Evolutionary conservation across 2,888 invertebrate genomes (phyloP), one percentile per base, ranked within the genome.

Genomic region (Tridacna crocea): DNA sequence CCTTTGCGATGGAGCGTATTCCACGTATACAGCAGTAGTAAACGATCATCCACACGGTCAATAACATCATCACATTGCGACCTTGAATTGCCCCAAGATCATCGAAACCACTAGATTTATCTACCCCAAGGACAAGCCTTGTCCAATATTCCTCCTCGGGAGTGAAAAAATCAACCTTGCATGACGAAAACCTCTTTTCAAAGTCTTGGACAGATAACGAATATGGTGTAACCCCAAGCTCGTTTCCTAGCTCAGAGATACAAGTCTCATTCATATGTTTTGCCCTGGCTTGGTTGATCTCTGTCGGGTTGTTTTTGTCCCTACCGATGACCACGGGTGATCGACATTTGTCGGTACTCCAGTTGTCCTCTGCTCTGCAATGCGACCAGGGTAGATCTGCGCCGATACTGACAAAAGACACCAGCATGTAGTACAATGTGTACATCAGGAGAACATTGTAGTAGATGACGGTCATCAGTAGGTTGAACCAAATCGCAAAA

Each of bases 361-460:
- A 83, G 13, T 24, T 61, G 17, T 79, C 68, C 0, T 51, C 47
- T 0, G 74, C 26, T 24, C 47, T n/a, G n/a, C 80, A 80, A 26
- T 22, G 17, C 15, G 70, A 65, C 83, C 83, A 83, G n/a, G 83
- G 83, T 12, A 80, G 58, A 36, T 51, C 17, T 27, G 72, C 65
- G 11, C 78, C 80, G 24, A 83, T 80, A 46, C 66, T 80, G 17
- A 77, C 77, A 51, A 83, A 78, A 19, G 83, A 70, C 1, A 80
- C 75, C 19, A 80, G 70, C 63, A 80, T 60, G 55, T 80, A 83
- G 27, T 77, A 72, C 13, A 83, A 48, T 8, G 78, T 36, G 47
- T 83, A 80, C 75, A 72, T 80, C 19, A 83, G 72, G 1, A 83
- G 66, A 1, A 80, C 66, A 60, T 74, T 80, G 75, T 83, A 83